Evolutionary conservation across 2,797 vertebrate genomes (phyloP).

Genomic region (Myripristis murdjan): DNA sequence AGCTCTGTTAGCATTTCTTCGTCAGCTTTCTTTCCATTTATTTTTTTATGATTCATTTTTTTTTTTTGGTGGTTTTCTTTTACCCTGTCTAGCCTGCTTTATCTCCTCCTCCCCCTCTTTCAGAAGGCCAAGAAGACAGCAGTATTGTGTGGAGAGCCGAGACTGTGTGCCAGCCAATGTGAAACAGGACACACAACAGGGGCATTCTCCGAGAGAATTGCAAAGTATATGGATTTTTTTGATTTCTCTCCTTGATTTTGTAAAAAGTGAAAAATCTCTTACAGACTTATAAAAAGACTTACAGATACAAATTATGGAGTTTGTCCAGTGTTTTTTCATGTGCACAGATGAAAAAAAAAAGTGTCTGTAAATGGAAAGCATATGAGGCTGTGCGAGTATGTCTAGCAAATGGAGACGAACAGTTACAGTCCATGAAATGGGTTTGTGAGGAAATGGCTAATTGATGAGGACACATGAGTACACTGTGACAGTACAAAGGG

Average conservation of each 20-base stretch:
- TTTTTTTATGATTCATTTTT: constrained; percentile 46
- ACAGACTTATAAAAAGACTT: constrained; percentile 87
- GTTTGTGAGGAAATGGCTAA: constrained; percentile 32
- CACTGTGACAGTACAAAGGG: constrained; percentile 10
- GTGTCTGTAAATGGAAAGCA: constrained; percentile 31
- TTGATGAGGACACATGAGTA: constrained; percentile 3
- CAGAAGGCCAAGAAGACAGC: constrained; percentile 86
- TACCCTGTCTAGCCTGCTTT: constrained; percentile 57
- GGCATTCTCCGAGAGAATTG: constrained; percentile 86
- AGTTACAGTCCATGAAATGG: constrained; percentile 14
- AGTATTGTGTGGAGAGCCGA: constrained; percentile 86
- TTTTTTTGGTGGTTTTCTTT: no score
- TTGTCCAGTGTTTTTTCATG: constrained; percentile 67
- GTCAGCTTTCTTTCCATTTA: constrained; percentile 41
- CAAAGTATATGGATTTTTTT: constrained; percentile 80
- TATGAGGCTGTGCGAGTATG: constrained; percentile 21
- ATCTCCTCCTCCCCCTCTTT: constrained; percentile 62
- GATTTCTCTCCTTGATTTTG: constrained; percentile 84
- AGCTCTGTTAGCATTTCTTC: constrained; percentile 55
- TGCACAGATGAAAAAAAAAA: constrained; percentile 9
- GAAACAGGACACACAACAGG: constrained; percentile 74
- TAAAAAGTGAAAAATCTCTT: constrained; percentile 87
- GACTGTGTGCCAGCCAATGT: constrained; percentile 74
- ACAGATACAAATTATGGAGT: constrained; percentile 63
- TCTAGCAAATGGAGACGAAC: constrained; percentile 17